These are phyloP conservation scores for Ennomos quercinarius DNA, from an alignment of 2,888 invertebrate genomes.

Conservation along the genomic window DNA sequence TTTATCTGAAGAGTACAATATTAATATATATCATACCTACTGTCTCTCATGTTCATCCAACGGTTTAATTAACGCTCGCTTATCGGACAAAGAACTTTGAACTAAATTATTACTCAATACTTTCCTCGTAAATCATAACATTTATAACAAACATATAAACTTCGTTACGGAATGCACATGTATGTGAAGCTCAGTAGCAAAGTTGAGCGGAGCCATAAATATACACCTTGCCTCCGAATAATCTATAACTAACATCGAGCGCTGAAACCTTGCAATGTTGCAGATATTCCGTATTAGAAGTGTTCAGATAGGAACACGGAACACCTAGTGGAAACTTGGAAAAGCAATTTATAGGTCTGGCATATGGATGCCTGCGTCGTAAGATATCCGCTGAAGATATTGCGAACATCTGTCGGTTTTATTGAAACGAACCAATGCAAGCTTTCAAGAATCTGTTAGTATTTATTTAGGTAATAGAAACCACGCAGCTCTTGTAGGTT, in stretches of 20 bases:
- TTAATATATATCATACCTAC: too few relatives aligned
- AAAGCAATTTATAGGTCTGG: constrained; percentile 2
- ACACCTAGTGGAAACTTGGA: neutral
- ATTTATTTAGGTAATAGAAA: too few relatives aligned
- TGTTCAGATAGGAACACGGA: neutral
- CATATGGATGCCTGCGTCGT: constrained; percentile 18
- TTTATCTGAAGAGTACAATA: too few relatives aligned
- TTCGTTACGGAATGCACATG: constrained; percentile 23
- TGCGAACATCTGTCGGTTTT: constrained; percentile 27
- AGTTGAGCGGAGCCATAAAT: constrained; percentile 3
- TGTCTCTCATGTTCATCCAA: too few relatives aligned
- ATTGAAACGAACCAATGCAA: constrained; percentile 28
- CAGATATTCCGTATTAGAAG: too few relatives aligned
- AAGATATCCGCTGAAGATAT: constrained; percentile 38
- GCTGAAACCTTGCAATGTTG: too few relatives aligned
- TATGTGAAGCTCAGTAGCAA: neutral
- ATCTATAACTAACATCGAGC: too few relatives aligned
- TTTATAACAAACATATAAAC: constrained; percentile 26
- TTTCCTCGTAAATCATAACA: constrained; percentile 25
- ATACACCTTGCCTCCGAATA: neutral
- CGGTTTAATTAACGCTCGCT: constrained; percentile 14
- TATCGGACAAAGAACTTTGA: constrained; percentile 37
- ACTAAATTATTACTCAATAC: constrained; percentile 30
- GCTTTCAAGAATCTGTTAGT: too few relatives aligned
- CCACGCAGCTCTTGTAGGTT: too few relatives aligned